phyloP scores from a whole-genome alignment of 2,797 vertebrate species.

The Smutsia gigantea region DNA sequence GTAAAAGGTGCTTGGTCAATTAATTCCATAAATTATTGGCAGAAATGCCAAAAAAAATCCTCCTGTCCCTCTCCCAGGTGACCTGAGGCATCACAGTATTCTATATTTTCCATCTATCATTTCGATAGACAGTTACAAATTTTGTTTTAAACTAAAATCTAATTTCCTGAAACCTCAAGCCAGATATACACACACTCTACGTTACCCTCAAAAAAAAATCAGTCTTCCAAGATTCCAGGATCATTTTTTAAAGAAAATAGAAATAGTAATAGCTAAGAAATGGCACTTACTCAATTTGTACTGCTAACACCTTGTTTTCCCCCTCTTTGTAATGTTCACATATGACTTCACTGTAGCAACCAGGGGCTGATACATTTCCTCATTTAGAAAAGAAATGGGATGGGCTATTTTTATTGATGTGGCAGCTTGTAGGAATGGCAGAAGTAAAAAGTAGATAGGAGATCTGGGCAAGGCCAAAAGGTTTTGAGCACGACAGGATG shows the following conservation, averaged over 20 bases:
- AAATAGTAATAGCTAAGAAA: not conserved
- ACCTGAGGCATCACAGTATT: not conserved
- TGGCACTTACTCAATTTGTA: not conserved
- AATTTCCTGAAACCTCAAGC: not conserved
- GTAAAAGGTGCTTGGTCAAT: conserved; percentile 9
- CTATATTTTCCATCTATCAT: not conserved
- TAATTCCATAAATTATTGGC: conserved; percentile 42
- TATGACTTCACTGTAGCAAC: not conserved
- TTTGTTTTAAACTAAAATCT: conserved; percentile 32
- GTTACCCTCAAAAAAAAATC: not conserved
- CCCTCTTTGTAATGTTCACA: not conserved
- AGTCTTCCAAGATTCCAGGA: not conserved
- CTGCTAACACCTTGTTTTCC: not conserved
- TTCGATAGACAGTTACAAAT: not conserved
- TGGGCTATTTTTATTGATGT: not conserved
- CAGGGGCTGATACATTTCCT: not conserved
- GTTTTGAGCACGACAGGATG: not conserved
- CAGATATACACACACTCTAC: not conserved
- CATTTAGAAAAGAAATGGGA: not conserved
- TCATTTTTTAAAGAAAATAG: not conserved
- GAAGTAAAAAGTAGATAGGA: not conserved
- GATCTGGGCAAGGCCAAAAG: not conserved
- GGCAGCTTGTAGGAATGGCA: not conserved
- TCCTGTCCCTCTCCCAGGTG: not conserved
- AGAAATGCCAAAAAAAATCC: conserved; percentile 35